Conservation (phyloP, 2,113 vertebrate genomes). For the Chrysemys picta region DNA sequence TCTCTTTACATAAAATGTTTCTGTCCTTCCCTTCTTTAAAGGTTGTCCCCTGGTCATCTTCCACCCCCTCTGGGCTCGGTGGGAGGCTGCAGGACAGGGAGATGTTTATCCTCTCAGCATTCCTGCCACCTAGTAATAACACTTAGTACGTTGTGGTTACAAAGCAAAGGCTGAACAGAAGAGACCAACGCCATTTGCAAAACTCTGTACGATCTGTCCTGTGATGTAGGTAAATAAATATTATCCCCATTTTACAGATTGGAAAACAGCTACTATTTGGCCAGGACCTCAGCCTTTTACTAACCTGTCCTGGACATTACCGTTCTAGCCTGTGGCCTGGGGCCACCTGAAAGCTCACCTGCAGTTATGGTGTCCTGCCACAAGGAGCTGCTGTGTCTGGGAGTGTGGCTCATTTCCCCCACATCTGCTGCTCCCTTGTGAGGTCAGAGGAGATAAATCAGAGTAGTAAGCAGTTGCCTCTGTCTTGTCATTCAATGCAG, state of each 20-base stretch:
- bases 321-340: not conserved
- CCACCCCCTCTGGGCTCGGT: not conserved
- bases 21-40: not conserved
- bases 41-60: not conserved
- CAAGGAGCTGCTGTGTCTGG: not conserved
- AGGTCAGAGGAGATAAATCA: not conserved
- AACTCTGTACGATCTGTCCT: not conserved
- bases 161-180: not conserved
- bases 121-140: not conserved
- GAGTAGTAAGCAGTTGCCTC: no score
- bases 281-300: not conserved
- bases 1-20: not conserved
- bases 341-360: fast-evolving
- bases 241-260: not conserved
- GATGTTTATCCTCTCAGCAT: not conserved
- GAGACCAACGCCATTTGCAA: constrained; percentile 15
- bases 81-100: not conserved
- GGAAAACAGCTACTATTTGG: not conserved
- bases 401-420: no score
- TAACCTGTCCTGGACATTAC: not conserved
- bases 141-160: not conserved
- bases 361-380: not conserved
- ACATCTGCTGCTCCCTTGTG: not conserved
- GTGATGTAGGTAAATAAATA: constrained; percentile 20
- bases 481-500: not conserved